Base-by-base conservation (phyloP, 2,888 invertebrate genomes). In the Anthoptus insignis region DNA sequence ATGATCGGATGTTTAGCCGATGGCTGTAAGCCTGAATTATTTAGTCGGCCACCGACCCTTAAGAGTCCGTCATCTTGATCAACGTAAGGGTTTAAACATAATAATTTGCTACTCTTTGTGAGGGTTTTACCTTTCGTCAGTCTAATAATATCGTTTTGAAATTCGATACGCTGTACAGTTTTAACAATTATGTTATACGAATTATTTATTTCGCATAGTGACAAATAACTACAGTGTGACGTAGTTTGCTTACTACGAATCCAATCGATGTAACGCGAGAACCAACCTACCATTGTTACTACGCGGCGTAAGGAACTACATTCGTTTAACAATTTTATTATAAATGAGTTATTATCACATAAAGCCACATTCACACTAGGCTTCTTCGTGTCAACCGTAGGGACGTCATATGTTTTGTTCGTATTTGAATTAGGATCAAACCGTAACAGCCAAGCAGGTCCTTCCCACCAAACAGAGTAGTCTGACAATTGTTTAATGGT, bases 251-350 rank as follows among this genome's bases (percentile, higher is more conserved):
- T 60, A 39, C 27, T 42, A 32, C 29, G 60, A 14, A 50, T 5
- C 50, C 50, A 50, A 2, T 6, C 7, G 4, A 50, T 29, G 50
- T 29, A 50, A 29, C 50, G 50, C 29, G 29, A 60, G 37, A 53
- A 19, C 60, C 60, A 53, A 4, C 27, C 60, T 32, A 60, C 37
- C 27, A n/a, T 53, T 53, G 53, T 53, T 32, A 45, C 60, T 7
- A 60, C 32, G 19, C 60, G 53, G 29, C 37, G n/a, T 6, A 60
- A 29, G 21, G 60, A 61, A 14, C 53, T 61, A 32, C 32, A 42
- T 29, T 61, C 60, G 32, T 61, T 61, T 32, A 61, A 8, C 42
- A 61, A 61, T 61, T 61, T 42, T 9, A 47, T 45, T 53, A 61
- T 61, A 19, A 61, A 61, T 11, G 6, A 21, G 19, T 58, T 21